A percentile compares a stretch with the other conserved stretches of the same genome.
These are phyloP conservation scores for Danio rerio DNA, from an alignment of 2,113 vertebrate species.

Conservation along the genomic window DNA sequence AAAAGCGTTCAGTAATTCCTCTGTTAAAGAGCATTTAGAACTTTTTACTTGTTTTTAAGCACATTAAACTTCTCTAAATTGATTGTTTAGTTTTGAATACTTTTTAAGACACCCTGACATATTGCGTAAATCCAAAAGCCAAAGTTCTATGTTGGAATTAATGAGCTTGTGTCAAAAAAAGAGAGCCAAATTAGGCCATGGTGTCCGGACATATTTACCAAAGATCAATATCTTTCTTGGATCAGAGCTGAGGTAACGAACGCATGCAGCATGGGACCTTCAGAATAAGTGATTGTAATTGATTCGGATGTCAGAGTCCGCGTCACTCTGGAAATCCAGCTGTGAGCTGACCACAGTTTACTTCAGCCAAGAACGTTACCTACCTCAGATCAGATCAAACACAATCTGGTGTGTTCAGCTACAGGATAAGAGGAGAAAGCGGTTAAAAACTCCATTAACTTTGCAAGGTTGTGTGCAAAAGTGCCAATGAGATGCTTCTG, in stretches of 20 bases:
- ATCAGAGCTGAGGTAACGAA: not conserved
- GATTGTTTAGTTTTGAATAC: too few species aligned
- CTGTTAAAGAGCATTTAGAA: too few species aligned
- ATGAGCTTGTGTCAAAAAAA: not conserved
- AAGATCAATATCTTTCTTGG: slow-evolving; percentile 7
- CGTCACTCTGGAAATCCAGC: slow-evolving; percentile 10
- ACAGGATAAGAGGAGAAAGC: not conserved
- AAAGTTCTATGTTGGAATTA: not conserved
- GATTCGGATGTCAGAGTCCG: slow-evolving; percentile 18
- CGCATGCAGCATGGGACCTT: not conserved
- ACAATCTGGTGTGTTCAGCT: slow-evolving; percentile 8
- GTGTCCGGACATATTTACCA: slow-evolving; percentile 29
- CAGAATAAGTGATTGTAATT: slow-evolving; percentile 13
- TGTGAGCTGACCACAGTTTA: slow-evolving; percentile 14
- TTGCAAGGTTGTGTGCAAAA: not conserved
- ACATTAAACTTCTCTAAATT: too few species aligned
- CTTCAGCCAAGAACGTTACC: slow-evolving; percentile 21
- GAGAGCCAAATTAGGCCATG: not conserved
- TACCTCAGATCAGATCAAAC: slow-evolving; percentile 27
- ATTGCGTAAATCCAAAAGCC: too few species aligned
- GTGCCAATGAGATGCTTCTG: not conserved
- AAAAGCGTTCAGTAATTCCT: too few species aligned
- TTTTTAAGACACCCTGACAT: too few species aligned
- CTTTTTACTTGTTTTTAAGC: too few species aligned
- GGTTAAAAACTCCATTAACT: not conserved